phyloP scores from a whole-genome alignment of 1,140 invertebrate genomes.

The Xylocopa sonorina region DNA sequence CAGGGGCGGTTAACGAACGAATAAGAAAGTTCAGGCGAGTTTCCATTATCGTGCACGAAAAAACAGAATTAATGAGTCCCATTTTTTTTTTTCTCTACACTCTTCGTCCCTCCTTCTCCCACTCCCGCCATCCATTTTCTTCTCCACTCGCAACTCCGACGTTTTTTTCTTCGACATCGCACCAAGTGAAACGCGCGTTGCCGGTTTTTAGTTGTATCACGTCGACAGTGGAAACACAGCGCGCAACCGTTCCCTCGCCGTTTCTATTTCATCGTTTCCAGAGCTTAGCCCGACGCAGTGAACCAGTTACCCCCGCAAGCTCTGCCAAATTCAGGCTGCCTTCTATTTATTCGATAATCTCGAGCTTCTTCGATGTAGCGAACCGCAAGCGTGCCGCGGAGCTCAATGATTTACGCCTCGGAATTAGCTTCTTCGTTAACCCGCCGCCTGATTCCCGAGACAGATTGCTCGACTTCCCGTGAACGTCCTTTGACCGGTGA shows the following conservation, averaged over 20 bases:
- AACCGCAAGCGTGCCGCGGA: slow-evolving; percentile 11
- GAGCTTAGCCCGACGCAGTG: background rate
- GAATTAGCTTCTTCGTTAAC: slow-evolving; percentile 57
- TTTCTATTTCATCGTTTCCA: slow-evolving; percentile 1
- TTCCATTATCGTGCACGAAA: slow-evolving; percentile 59
- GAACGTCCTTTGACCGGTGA: background rate
- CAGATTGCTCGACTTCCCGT: slow-evolving; percentile 36
- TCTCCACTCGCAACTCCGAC: background rate
- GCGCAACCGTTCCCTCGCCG: background rate
- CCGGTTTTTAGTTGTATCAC: background rate
- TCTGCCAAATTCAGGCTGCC: background rate
- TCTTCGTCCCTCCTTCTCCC: background rate
- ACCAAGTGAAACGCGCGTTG: slow-evolving; percentile 3
- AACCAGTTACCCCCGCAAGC: slow-evolving; percentile 9
- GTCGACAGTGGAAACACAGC: background rate
- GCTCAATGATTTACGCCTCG: slow-evolving; percentile 24
- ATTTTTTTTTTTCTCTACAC: background rate
- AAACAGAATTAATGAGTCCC: slow-evolving; percentile 59
- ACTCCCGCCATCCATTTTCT: background rate
- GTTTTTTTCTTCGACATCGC: background rate
- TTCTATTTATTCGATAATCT: background rate
- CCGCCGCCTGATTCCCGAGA: slow-evolving; percentile 36
- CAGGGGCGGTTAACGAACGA: slow-evolving; percentile 45
- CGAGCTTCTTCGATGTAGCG: too few species aligned
- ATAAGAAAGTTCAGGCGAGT: slow-evolving; percentile 54